Conservation (phyloP, 2,113 vertebrate genomes). For the Bubo bubo region DNA sequence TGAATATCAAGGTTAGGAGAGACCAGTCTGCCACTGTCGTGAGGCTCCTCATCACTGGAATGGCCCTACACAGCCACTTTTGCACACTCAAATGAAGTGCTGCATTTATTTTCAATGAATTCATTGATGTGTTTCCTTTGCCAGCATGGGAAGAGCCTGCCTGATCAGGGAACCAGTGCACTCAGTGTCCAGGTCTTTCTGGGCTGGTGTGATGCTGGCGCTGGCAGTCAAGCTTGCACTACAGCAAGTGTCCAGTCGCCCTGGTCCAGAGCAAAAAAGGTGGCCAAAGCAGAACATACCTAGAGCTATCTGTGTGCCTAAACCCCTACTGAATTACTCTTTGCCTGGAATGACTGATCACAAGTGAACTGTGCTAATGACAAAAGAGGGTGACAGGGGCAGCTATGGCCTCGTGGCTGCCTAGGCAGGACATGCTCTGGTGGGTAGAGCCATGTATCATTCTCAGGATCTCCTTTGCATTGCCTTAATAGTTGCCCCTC, state of each 20-base stretch:
- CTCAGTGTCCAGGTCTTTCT: neutral
- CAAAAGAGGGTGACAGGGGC: neutral
- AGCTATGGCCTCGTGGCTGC: neutral
- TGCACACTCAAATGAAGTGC: neutral
- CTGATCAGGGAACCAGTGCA: neutral
- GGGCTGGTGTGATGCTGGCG: neutral
- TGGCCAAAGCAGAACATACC: neutral
- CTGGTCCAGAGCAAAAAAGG: neutral
- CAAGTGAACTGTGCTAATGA: neutral
- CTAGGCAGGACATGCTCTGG: neutral
- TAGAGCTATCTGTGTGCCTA: neutral
- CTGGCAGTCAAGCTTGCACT: neutral
- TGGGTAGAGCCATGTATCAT: neutral
- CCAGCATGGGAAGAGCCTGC: neutral
- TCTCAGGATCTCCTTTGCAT: neutral
- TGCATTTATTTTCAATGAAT: neutral
- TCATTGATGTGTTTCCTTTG: neutral
- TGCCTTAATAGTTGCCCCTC: neutral
- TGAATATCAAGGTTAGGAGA: neutral
- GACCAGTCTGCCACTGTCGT: neutral
- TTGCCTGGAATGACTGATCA: neutral
- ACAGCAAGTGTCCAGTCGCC: neutral
- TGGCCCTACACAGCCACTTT: rapidly evolving
- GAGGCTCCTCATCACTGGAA: neutral
- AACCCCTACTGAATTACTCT: neutral